Base-by-base conservation (phyloP, 2,113 vertebrate species). In the Rhinoptilus africanus region DNA sequence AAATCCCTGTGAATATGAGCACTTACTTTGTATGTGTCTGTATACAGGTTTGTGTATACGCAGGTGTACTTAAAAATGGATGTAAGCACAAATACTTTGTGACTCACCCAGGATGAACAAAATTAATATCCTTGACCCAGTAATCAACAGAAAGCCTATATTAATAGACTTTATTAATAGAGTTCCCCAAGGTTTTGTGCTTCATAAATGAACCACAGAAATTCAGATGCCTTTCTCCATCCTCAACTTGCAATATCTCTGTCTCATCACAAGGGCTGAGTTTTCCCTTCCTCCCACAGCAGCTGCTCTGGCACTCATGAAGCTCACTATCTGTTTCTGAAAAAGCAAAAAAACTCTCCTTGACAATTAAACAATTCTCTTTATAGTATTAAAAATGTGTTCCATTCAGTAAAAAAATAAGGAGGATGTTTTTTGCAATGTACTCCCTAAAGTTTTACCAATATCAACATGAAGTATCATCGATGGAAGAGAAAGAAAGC, bases 181-280 rank as follows among this genome's bases (percentile, higher is more conserved):
- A 56, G 7, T 67, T 66, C 62, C 17, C 28, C 28, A 54, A 39
- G 22, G 18, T 39, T 92, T 82, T 59, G 7, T 67, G 51, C 16
- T n/a, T 82, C 50, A 71, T 12, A 43, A 23, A 6, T 34, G 41
- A 92, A 62, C 9, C 13, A 48, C 32, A 37, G 8, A 66, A 82
- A 75, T n/a, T 63, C 54, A 92, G 51, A 54, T 26, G 5, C 15
- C 7, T 11, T 43, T 3, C 7, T 10, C 3, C 0, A 17, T 41
- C 48, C 39, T 32, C 34, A 59, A 8, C 5, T 5, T 2, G 0
- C 41, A 28, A 10, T 72, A n/a, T 54, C 10, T 66, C 37, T 45
- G 14, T 41, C 24, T 82, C 17, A 59, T 75, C 28, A 17, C 7
- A 63, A 50, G 27, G 18, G 32, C 6, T 0, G 0, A 39, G 15